phyloP scores from a whole-genome alignment of 1,140 invertebrate genomes.

The Drosophila carrolli region DNA sequence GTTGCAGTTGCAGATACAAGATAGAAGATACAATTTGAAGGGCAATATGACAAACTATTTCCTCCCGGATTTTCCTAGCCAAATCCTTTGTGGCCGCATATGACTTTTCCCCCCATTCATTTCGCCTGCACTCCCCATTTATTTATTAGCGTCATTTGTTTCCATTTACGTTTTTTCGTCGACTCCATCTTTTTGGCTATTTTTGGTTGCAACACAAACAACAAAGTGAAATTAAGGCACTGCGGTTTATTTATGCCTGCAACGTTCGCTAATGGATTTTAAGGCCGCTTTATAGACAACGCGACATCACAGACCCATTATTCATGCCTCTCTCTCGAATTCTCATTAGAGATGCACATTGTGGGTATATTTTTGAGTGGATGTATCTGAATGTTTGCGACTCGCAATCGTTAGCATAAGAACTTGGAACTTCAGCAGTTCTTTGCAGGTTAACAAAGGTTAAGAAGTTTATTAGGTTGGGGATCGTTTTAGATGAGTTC shows the following conservation, averaged over 20 bases:
- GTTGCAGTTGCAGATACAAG: constrained; percentile 16
- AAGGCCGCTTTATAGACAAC: constrained; percentile 72
- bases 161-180: constrained; percentile 55
- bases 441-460: constrained; percentile 5
- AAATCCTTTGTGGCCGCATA: constrained; percentile 71
- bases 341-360: constrained; percentile 23
- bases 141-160: constrained; percentile 81
- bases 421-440: not conserved
- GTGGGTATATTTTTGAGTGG: not conserved
- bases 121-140: constrained; percentile 26
- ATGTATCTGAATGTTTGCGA: constrained; percentile 8
- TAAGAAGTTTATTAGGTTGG: not conserved
- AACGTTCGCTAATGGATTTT: constrained; percentile 76
- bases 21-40: constrained; percentile 48
- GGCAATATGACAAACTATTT: constrained; percentile 69
- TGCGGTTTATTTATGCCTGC: constrained; percentile 69
- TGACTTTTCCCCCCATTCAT: constrained; percentile 13
- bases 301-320: constrained; percentile 65
- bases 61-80: constrained; percentile 38
- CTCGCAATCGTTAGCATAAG: constrained; percentile 4
- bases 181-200: constrained; percentile 59
- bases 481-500: not conserved
- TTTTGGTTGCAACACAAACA: constrained; percentile 63
- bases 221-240: constrained; percentile 63
- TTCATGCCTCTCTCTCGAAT: constrained; percentile 48